A percentile compares a stretch with the other conserved stretches of the same genome.
phyloP scores from a whole-genome alignment of 1,140 invertebrate genomes.

The Uloborus diversus region DNA sequence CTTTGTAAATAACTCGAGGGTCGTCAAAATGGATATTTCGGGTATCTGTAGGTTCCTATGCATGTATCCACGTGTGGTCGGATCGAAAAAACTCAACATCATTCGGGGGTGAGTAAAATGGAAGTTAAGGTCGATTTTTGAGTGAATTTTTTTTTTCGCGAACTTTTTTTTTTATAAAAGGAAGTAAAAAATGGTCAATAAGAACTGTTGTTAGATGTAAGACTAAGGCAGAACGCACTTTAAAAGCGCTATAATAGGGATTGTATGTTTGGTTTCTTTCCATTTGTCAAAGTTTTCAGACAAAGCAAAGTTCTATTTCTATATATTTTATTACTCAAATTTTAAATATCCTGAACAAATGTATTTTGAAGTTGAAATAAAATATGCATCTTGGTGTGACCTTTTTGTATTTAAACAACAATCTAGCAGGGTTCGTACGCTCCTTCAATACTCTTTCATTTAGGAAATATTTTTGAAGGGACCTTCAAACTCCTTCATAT shows the following conservation, averaged over 20 bases:
- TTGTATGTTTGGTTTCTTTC: slow-evolving; percentile 58
- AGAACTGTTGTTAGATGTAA: slow-evolving; percentile 57
- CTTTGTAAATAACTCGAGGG: too few species aligned
- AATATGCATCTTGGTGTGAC: slow-evolving; percentile 62
- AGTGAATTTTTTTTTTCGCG: background rate
- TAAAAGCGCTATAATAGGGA: slow-evolving; percentile 43
- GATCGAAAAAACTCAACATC: slow-evolving; percentile 1
- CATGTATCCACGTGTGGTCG: background rate
- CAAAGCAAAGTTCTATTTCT: slow-evolving; percentile 64
- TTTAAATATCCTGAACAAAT: slow-evolving; percentile 65
- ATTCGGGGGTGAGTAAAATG: slow-evolving; percentile 42
- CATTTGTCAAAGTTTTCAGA: slow-evolving; percentile 59
- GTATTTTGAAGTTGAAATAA: slow-evolving; percentile 64
- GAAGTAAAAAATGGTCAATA: slow-evolving; percentile 6
- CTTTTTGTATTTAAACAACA: slow-evolving; percentile 62
- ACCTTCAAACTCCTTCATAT: too few species aligned
- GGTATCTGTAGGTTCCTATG: background rate
- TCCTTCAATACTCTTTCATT: too few species aligned
- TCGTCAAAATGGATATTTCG: too few species aligned
- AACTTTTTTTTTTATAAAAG: slow-evolving; percentile 1
- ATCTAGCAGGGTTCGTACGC: too few species aligned
- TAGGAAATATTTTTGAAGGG: too few species aligned
- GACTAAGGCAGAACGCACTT: too few species aligned
- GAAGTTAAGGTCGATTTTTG: slow-evolving; percentile 54
- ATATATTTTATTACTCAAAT: slow-evolving; percentile 67